Percentiles rank a stretch among this genome's conserved stretches.
Conservation (phyloP, 2,888 invertebrate genomes). For the Dysmachus trigonus region DNA sequence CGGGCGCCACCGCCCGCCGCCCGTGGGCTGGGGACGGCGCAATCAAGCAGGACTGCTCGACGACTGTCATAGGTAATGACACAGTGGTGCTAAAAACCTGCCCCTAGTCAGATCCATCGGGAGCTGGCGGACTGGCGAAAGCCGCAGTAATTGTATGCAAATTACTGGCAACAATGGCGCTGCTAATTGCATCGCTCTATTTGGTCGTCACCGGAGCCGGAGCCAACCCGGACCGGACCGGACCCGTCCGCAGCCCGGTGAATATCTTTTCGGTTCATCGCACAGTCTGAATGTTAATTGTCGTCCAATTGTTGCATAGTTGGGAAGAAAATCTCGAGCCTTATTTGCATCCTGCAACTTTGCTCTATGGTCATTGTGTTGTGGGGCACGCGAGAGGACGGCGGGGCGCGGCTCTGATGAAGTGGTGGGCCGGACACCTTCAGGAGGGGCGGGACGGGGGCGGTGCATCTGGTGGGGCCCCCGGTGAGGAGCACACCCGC, state of each 20-base stretch:
- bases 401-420: background rate
- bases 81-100: slow-evolving; percentile 13
- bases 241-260: background rate
- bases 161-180: slow-evolving; percentile 43
- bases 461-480: background rate
- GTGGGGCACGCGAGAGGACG: background rate
- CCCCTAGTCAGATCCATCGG: background rate
- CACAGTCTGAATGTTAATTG: slow-evolving; percentile 43
- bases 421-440: background rate
- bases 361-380: slow-evolving; percentile 38
- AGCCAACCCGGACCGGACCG: too few species aligned
- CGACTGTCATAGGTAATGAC: slow-evolving; percentile 24
- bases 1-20: background rate
- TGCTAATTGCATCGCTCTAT: slow-evolving; percentile 43
- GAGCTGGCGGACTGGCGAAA: background rate
- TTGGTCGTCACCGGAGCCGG: background rate
- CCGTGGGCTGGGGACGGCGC: background rate
- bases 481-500: background rate
- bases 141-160: slow-evolving; percentile 46
- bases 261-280: slow-evolving; percentile 39
- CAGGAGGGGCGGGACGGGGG: background rate
- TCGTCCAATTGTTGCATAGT: slow-evolving; percentile 43
- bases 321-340: slow-evolving; percentile 38
- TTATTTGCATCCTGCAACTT: slow-evolving; percentile 42
- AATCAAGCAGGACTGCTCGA: slow-evolving; percentile 9